Conservation (phyloP, 2,888 invertebrate genomes). For the Epistrophe grossulariae region DNA sequence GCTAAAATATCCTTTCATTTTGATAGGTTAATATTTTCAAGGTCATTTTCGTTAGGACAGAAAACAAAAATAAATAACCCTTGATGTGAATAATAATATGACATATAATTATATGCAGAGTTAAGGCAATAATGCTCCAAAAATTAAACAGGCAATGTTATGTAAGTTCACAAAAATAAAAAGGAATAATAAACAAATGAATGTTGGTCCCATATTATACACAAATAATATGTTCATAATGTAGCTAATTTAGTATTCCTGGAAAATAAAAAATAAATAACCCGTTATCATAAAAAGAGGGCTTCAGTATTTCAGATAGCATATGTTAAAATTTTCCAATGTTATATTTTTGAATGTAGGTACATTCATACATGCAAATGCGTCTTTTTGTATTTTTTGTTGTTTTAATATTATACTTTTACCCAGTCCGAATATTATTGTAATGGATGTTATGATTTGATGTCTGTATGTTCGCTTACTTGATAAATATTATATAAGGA, state of each 20-base stretch:
- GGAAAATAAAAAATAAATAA: neutral
- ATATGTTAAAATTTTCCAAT: neutral
- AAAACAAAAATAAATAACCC: neutral
- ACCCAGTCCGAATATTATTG: neutral
- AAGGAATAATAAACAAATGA: neutral
- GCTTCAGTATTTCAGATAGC: neutral
- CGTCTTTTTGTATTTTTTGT: neutral
- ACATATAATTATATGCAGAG: conserved; percentile 4
- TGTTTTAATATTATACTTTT: too few relatives aligned
- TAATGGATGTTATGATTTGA: neutral
- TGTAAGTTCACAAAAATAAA: neutral
- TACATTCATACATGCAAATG: neutral
- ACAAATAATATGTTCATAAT: neutral
- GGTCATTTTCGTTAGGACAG: neutral
- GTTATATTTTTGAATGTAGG: neutral
- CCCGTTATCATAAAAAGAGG: neutral
- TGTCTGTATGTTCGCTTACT: neutral
- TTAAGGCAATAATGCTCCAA: neutral
- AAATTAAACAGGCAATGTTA: conserved; percentile 1
- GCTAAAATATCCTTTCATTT: neutral
- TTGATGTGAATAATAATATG: conserved; percentile 2
- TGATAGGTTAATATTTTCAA: neutral
- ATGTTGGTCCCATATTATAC: neutral
- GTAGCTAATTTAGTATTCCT: neutral
- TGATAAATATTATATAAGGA: neutral